Base-by-base conservation (phyloP, 2,797 vertebrate species). In the Adrianichthys oophorus region DNA sequence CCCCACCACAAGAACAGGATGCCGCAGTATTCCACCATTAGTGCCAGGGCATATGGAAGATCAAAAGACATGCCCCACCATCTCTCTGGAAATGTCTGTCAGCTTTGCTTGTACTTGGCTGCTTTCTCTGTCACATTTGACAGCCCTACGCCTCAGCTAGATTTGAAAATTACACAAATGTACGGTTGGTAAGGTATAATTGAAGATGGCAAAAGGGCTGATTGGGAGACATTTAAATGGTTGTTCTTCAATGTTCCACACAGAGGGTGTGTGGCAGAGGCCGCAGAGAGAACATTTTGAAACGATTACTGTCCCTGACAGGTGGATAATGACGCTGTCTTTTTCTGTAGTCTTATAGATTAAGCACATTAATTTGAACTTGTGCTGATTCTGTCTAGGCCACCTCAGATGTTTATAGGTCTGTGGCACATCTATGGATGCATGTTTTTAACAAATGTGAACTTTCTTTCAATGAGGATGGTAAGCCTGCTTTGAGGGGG, bases 151-250 rank as follows among this genome's bases (percentile, higher is more conserved):
- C 91, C 93, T 94, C 91, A 90, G 90, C 92, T 91, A 92, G 95
- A 97, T 93, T 92, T 95, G 95, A 97, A 97, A 98, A 98, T 97
- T 96, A 96, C 93, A 96, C 93, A 97, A 97, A 86, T 97, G 97
- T 93, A 93, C 91, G 94, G 93, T 93, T 95, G 93, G 93, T 96
- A 96, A 97, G 96, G 95, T 98, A 94, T 97, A 98, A 98, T 97
- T 97, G 95, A 98, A 95, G 94, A 97, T 94, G 93, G 95, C 93
- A 96, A 96, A 85, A 82, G 93, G 93, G 94, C 92, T 96, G 93
- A 96, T 96, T 94, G 92, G 95, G 92, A 95, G 95, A 95, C 95
- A 93, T 94, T 95, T 95, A 95, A 98, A 97, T 95, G 95, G 96
- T 94, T 93, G 93, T 94, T 94, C 94, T 94, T 91, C 93, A 92